phyloP scores from a whole-genome alignment of 2,113 vertebrate species.

The Spermophilus dauricus region DNA sequence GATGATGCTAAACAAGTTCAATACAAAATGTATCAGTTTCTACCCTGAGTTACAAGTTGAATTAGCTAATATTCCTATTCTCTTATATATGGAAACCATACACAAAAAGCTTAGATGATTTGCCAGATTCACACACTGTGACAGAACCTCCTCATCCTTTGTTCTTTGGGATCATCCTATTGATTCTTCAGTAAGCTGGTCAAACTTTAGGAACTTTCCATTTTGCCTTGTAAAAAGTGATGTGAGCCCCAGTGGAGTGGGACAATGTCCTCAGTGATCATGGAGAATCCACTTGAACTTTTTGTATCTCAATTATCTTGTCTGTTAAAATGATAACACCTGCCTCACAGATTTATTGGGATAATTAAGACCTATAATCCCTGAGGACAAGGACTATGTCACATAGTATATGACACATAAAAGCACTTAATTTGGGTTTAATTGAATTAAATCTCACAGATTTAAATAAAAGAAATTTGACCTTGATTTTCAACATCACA shows the following conservation, averaged over 20 bases:
- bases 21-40: not conserved
- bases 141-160: not conserved
- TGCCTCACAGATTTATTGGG: not conserved
- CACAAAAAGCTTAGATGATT: not conserved
- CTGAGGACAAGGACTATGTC: not conserved
- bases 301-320: not conserved
- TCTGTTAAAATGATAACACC: slow-evolving; percentile 18
- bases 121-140: not conserved
- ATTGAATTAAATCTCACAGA: not conserved
- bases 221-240: not conserved
- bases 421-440: not conserved
- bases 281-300: not conserved
- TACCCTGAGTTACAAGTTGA: not conserved
- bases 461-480: not conserved
- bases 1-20: not conserved
- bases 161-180: not conserved
- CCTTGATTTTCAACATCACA: not conserved
- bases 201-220: not conserved
- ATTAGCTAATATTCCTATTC: not conserved
- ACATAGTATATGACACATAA: not conserved
- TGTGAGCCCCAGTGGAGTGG: not conserved
- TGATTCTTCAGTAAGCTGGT: not conserved
- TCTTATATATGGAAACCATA: not conserved
- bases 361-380: slow-evolving; percentile 3
- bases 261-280: not conserved